Base-by-base conservation (phyloP, 2,797 vertebrate species). In the Pangasius sanitwongsei region DNA sequence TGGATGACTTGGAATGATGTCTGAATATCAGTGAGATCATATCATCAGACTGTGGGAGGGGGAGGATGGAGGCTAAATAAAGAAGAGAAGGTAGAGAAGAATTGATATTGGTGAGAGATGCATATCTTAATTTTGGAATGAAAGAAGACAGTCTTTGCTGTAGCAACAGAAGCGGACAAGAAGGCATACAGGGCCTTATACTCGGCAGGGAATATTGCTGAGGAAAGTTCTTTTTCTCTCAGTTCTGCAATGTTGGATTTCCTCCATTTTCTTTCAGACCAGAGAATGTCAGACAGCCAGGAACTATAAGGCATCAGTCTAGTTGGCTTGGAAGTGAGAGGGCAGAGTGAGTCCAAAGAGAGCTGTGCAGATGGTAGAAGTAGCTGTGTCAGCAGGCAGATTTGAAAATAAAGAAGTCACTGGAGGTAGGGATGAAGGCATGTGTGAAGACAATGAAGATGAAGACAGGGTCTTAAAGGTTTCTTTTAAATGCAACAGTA, bases 381-480 rank as follows among this genome's bases (percentile, higher is more conserved):
- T 23, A 83, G 55, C 57, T 44, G 6, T 63, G 20, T 63, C 34
- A 83, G 57, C 57, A 61, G 57, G 57, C 34, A 63, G 63, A 83
- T 83, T 34, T 83, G 48, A n/a, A 25, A 75, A 41, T 50, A 81
- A 81, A 34, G 4, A 77, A 48, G 74, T 4, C 74, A 48, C 25
- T 77, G 25, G 12, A 53, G 13, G 44, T 50, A 78, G 48, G 37
- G 37, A 74, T 74, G 37, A 72, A 41, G 34, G 18, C 37, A 74
- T 44, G 44, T 78, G 75, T 57, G 50, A 34, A 31, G 50, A 55
- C 77, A 34, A 75, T 75, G n/a, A 81, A 55, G 50, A n/a, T 55
- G 50, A 57, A 81, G 77, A 55, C 77, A 81, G 28, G n/a, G 16
- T 48, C 75, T 78, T 78, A 81, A 34, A 80, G 55, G 5, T 50